Percentiles rank a stretch among this genome's conserved stretches.
Conservation (phyloP, 2,888 invertebrate species). For the Phortica okadai region DNA sequence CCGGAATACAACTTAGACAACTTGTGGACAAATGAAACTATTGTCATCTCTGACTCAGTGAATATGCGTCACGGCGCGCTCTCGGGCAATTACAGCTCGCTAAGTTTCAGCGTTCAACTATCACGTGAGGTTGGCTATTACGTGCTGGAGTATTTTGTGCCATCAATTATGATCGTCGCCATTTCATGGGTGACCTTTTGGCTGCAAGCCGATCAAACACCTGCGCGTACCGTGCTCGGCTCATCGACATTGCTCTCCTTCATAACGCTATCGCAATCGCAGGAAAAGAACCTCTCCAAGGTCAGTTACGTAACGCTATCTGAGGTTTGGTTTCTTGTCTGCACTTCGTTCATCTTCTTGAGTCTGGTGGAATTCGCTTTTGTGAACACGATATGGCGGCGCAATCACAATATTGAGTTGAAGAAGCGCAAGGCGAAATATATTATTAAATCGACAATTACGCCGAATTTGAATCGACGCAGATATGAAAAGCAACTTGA, state of each 20-base stretch:
- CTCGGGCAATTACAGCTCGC: slow-evolving; percentile 89
- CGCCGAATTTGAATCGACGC: slow-evolving; percentile 85
- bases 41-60: slow-evolving; percentile 81
- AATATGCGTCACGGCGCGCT: slow-evolving; percentile 84
- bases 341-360: slow-evolving; percentile 89
- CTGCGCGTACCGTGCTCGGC: slow-evolving; percentile 88
- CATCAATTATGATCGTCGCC: slow-evolving; percentile 90
- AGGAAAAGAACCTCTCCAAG: slow-evolving; percentile 88
- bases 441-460: slow-evolving; percentile 88
- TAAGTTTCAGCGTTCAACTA: slow-evolving; percentile 86
- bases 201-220: slow-evolving; percentile 90
- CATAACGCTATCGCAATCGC: slow-evolving; percentile 90
- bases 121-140: slow-evolving; percentile 90
- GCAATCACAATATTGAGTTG: slow-evolving; percentile 79
- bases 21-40: slow-evolving; percentile 83
- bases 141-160: slow-evolving; percentile 91
- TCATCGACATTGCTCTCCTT: slow-evolving; percentile 91
- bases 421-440: slow-evolving; percentile 84
- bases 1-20: slow-evolving; percentile 87
- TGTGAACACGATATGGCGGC: slow-evolving; percentile 91
- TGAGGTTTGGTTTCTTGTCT: slow-evolving; percentile 92
- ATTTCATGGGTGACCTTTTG: slow-evolving; percentile 94
- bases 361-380: slow-evolving; percentile 92
- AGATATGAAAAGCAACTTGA: slow-evolving; percentile 77
- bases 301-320: slow-evolving; percentile 93